Evolutionary conservation across 2,797 vertebrate species (phyloP).

Genomic region (Oreochromis mossambicus): DNA sequence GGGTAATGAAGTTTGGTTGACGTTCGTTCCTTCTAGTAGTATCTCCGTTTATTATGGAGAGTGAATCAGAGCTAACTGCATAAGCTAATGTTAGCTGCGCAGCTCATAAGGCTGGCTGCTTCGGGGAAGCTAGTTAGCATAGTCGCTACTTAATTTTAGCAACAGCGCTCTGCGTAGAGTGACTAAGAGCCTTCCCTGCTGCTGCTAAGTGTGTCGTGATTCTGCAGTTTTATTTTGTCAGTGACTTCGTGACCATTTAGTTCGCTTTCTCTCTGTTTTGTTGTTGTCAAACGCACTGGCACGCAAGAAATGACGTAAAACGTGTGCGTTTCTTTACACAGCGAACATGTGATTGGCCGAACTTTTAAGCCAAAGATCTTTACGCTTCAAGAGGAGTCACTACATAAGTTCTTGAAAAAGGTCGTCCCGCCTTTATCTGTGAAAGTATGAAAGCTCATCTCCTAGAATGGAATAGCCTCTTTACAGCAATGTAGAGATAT

Average conservation of each 20-base stretch:
- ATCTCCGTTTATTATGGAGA: not conserved
- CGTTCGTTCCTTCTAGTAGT: not conserved
- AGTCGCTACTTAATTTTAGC: not conserved
- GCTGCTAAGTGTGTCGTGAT: not conserved
- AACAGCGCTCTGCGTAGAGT: rapidly evolving
- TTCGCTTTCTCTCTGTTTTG: not conserved
- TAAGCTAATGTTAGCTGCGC: not conserved
- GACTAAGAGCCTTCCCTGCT: not conserved
- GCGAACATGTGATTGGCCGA: constrained; percentile 17
- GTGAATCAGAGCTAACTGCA: not conserved
- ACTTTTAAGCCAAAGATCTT: constrained; percentile 12
- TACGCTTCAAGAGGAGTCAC: not conserved
- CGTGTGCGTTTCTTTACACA: not conserved
- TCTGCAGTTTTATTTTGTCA: rapidly evolving
- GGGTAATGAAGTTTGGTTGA: not conserved
- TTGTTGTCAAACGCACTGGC: not conserved
- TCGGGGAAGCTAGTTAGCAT: not conserved
- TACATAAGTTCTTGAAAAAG: not conserved
- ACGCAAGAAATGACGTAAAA: constrained; percentile 14
- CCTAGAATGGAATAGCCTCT: not conserved
- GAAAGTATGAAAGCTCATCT: not conserved
- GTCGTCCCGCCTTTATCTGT: not conserved
- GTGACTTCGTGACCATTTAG: not conserved
- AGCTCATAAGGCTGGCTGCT: not conserved
- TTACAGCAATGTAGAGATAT: not conserved